These are phyloP conservation scores for Adela reaumurella DNA, from an alignment of 2,888 invertebrate species.

Conservation along the genomic window DNA sequence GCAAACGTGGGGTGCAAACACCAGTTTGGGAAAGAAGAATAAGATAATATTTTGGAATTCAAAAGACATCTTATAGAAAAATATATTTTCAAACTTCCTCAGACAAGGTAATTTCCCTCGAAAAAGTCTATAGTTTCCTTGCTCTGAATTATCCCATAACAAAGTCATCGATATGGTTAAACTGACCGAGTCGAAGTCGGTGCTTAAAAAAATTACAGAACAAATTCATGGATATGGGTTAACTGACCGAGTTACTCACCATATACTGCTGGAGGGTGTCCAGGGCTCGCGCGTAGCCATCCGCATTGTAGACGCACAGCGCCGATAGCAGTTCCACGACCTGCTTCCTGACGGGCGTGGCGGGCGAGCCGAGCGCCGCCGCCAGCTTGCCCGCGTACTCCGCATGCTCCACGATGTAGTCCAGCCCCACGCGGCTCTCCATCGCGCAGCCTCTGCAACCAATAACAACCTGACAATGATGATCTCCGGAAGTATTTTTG, in stretches of 20 bases:
- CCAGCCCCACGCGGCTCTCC: conserved; percentile 58
- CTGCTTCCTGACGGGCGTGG: conserved; percentile 91
- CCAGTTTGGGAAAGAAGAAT: too few species aligned
- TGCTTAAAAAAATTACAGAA: too few species aligned
- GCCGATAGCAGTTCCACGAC: conserved; percentile 94
- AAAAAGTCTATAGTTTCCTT: too few species aligned
- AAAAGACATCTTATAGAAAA: too few species aligned
- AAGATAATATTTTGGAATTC: too few species aligned
- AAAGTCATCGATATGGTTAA: too few species aligned
- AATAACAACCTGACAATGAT: background rate
- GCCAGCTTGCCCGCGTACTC: conserved; percentile 90
- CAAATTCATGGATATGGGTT: background rate
- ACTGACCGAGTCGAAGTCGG: too few species aligned
- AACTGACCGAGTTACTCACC: conserved; percentile 51
- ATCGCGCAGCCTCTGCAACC: conserved; percentile 18
- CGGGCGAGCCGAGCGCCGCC: conserved; percentile 87
- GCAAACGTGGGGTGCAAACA: too few species aligned
- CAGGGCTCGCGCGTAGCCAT: conserved; percentile 81
- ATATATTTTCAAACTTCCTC: conserved; percentile 73
- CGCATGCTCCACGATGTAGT: conserved; percentile 91
- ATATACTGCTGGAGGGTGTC: conserved; percentile 91
- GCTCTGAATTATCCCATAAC: too few species aligned
- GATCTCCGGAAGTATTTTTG: background rate
- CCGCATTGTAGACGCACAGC: conserved; percentile 88
- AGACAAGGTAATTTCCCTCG: too few species aligned